Base-by-base conservation (phyloP, 1,140 invertebrate species). In the Plectrocnemia conspersa region DNA sequence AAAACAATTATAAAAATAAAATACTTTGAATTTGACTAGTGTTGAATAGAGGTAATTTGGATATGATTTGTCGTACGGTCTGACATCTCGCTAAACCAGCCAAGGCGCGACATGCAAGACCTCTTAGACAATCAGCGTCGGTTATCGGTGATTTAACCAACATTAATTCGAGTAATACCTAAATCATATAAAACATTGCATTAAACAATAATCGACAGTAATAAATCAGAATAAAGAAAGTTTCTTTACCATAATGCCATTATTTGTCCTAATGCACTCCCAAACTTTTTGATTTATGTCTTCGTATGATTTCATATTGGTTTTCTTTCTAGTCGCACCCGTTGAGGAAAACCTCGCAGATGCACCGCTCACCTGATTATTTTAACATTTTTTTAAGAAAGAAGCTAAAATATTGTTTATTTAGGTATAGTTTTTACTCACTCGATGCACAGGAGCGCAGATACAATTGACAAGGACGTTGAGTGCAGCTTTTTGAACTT, bases 41-140 rank as follows among this genome's bases (percentile, higher is more conserved):
- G 22, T 89, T 93, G 72, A 99, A 95, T 40, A 98, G 78, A 3
- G 94, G 93, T 35, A 99, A 77, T 75, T 98, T 97, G 63, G 91
- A 88, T 40, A 98, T 88, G 62, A 99, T 97, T 76, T 98, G 95
- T 7, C 89, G 74, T 0, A 98, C 91, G 36, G 87, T 91, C 68
- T 94, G 88, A 58, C 89, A 93, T 19, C 94, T 76, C 2, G 94
- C 90, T 22, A 98, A 75, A 1, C 95, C 97, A 47, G 90, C 88
- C 13, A 98, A 76, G 2, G 93, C 93, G 62, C 91, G 80, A 66
- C 94, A 96, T 1, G 95, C 91, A 61, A 98, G 75, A 2, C 90
- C 89, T 27, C 95, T 77, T 61, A 98, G 89, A 33, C 85, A 86
- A 73, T 98, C 96, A 2, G 95, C 96, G 78, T 98, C 95, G 1